phyloP scores from a whole-genome alignment of 2,888 invertebrate species.

The Leptinotarsa haldemani region DNA sequence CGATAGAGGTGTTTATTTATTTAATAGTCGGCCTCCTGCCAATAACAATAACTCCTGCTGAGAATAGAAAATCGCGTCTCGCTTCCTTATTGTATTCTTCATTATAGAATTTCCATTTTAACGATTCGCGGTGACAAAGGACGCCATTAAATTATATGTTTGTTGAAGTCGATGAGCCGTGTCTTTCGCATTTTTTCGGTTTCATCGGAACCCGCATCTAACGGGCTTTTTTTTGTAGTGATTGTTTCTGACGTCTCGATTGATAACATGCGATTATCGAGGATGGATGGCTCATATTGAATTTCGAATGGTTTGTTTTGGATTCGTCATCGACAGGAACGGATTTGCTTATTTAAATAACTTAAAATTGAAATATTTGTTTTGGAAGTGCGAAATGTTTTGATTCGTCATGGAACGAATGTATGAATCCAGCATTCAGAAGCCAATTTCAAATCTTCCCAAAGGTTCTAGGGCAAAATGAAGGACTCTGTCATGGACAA shows the following conservation, averaged over 20 bases:
- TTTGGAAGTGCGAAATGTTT: no score
- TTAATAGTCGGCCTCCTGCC: constrained; percentile 28
- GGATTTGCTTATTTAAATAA: neutral
- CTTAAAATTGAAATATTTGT: neutral
- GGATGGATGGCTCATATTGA: neutral
- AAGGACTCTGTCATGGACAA: no score
- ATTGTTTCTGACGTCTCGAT: neutral
- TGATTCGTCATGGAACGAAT: no score
- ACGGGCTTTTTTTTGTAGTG: constrained; percentile 2
- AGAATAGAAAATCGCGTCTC: constrained; percentile 36
- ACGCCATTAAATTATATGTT: constrained; percentile 30
- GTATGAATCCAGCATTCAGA: no score
- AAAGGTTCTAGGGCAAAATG: no score
- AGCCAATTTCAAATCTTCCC: no score
- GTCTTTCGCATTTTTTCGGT: constrained; percentile 17
- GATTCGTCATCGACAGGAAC: neutral
- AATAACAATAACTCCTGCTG: constrained; percentile 40
- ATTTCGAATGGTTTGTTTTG: neutral
- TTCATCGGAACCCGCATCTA: constrained; percentile 3
- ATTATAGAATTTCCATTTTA: constrained; percentile 34
- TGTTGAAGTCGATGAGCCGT: constrained; percentile 5
- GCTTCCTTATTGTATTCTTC: constrained; percentile 36
- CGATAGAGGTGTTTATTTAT: constrained; percentile 38
- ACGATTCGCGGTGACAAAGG: constrained; percentile 32
- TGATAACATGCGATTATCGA: constrained; percentile 1